Evolutionary conservation across 2,113 vertebrate species (phyloP).

Genomic region (Dicrurus megarhynchus): DNA sequence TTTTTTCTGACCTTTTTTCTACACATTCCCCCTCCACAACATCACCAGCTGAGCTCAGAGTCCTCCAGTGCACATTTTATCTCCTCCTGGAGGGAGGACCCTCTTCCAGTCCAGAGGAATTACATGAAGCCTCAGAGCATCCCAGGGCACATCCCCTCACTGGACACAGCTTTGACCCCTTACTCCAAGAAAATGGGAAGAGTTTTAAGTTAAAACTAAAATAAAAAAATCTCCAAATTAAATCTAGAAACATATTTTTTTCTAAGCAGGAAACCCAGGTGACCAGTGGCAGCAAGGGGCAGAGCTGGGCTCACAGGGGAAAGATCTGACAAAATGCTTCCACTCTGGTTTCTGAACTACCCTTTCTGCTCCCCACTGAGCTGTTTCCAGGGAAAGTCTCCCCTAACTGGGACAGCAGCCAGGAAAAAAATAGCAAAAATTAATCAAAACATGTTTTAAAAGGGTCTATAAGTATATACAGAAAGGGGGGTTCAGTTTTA

Average conservation of each 20-base stretch:
- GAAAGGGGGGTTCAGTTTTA: not conserved
- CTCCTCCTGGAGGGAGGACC: not conserved
- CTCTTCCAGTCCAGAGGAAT: not conserved
- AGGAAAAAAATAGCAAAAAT: not conserved
- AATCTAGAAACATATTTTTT: not conserved
- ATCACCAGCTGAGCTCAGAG: not conserved
- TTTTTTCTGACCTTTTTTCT: not conserved
- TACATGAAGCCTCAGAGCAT: not conserved
- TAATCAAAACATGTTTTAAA: not conserved
- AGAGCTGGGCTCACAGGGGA: not conserved
- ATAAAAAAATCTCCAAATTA: not conserved
- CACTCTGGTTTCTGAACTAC: not conserved
- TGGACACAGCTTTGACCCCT: not conserved
- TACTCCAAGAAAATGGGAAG: not conserved
- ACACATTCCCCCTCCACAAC: not conserved
- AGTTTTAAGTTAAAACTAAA: not conserved
- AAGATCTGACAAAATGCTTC: not conserved
- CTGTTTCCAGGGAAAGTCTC: not conserved
- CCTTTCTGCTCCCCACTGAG: not conserved
- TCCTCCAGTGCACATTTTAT: not conserved
- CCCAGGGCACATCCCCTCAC: rapidly evolving
- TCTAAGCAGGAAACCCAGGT: not conserved
- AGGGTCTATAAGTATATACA: not conserved
- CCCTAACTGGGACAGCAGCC: not conserved
- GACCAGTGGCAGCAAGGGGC: not conserved